Conservation (phyloP, 2,888 invertebrate species). For the Papilio protenor region DNA sequence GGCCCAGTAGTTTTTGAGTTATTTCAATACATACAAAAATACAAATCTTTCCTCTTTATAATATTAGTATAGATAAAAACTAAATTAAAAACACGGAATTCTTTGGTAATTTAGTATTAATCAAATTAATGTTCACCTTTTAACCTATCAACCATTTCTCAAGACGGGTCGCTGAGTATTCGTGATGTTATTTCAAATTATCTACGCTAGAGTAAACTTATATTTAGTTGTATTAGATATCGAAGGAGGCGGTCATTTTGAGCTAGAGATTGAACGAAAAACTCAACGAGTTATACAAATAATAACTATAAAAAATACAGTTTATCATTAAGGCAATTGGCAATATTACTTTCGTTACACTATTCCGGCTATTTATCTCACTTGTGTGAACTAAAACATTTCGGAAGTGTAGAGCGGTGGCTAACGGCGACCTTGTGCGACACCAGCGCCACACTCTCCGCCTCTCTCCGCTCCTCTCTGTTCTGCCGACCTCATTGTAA, state of each 20-base stretch:
- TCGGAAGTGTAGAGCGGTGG: slow-evolving; percentile 28
- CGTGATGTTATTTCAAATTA: slow-evolving; percentile 34
- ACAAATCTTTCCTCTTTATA: too few relatives aligned
- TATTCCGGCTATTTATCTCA: slow-evolving; percentile 23
- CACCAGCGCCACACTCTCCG: slow-evolving; percentile 32
- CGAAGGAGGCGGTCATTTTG: neutral
- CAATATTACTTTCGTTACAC: too few relatives aligned
- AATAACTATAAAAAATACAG: slow-evolving; percentile 47
- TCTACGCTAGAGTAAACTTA: slow-evolving; percentile 8
- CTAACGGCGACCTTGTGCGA: slow-evolving; percentile 43
- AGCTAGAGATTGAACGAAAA: neutral
- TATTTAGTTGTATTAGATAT: slow-evolving; percentile 7
- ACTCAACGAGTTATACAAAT: neutral
- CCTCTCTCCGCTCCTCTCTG: neutral
- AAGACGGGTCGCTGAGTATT: neutral
- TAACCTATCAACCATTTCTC: neutral
- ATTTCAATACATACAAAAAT: too few relatives aligned
- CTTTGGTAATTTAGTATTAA: neutral
- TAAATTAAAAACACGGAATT: too few relatives aligned
- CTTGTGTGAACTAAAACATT: slow-evolving; percentile 47
- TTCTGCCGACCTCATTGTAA: slow-evolving; percentile 25
- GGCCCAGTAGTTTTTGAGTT: too few relatives aligned
- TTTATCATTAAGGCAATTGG: too few relatives aligned
- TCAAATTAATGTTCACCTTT: neutral
- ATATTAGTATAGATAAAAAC: too few relatives aligned